These are phyloP conservation scores for Rhopalosiphum maidis DNA, from an alignment of 1,140 invertebrate genomes.

Conservation along the genomic window DNA sequence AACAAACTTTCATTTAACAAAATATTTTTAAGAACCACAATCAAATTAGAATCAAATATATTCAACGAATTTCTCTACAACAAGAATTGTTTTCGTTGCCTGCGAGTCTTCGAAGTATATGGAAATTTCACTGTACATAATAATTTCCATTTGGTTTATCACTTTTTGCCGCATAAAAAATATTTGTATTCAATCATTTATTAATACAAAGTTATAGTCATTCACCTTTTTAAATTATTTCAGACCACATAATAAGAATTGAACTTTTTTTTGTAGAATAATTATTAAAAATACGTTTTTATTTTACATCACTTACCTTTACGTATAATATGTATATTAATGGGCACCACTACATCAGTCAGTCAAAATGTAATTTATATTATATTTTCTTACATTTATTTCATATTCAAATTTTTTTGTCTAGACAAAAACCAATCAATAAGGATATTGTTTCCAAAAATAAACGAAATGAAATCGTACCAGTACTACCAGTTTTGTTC, in stretches of 20 bases:
- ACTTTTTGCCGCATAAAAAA: neutral
- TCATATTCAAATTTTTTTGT: neutral
- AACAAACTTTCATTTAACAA: neutral
- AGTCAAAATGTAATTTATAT: neutral
- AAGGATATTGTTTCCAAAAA: constrained; percentile 12
- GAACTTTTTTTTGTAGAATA: neutral
- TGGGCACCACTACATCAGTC: neutral
- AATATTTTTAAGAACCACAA: neutral
- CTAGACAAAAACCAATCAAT: neutral
- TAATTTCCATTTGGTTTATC: neutral
- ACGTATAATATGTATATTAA: neutral
- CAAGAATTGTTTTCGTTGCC: neutral
- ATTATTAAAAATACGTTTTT: neutral
- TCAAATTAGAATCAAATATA: constrained; percentile 4
- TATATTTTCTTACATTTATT: neutral
- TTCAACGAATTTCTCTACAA: neutral
- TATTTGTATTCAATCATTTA: neutral
- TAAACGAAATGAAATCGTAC: neutral
- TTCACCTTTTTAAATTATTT: neutral
- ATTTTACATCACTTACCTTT: neutral
- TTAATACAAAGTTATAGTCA: neutral
- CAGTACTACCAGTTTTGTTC: neutral
- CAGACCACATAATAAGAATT: neutral
- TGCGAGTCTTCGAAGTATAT: neutral
- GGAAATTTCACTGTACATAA: neutral